A percentile compares a stretch with the other conserved stretches of the same genome.
These are phyloP conservation scores for Polyergus mexicanus DNA, from an alignment of 1,140 invertebrate genomes.

Conservation along the genomic window DNA sequence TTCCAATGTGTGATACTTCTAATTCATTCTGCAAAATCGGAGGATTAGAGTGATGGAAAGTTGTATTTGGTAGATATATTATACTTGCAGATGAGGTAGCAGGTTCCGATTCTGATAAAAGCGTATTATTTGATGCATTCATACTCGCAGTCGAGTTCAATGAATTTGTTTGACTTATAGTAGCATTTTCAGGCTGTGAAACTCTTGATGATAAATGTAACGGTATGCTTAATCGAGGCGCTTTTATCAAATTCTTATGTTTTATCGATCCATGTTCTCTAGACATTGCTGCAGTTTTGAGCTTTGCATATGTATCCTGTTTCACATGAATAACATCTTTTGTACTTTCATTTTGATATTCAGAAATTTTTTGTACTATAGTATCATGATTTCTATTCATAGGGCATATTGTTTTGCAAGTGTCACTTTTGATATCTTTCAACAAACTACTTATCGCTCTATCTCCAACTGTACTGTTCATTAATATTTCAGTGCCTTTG, in stretches of 20 bases:
- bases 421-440: not conserved
- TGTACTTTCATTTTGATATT: slow-evolving; percentile 12
- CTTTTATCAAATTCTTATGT: slow-evolving; percentile 76
- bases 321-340: slow-evolving; percentile 22
- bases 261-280: slow-evolving; percentile 41
- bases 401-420: not conserved
- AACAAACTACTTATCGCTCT: not conserved
- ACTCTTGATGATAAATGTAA: not conserved
- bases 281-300: slow-evolving; percentile 48
- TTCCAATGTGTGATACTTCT: not conserved
- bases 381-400: not conserved
- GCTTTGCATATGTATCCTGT: not conserved
- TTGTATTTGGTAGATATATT: slow-evolving; percentile 37
- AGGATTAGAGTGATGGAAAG: slow-evolving; percentile 16
- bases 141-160: slow-evolving; percentile 29
- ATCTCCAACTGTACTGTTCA: not conserved
- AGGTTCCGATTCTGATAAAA: slow-evolving; percentile 29
- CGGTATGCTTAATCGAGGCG: slow-evolving; percentile 62
- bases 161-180: slow-evolving; percentile 53
- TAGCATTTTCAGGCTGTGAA: slow-evolving; percentile 15
- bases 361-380: slow-evolving; percentile 28
- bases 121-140: slow-evolving; percentile 55
- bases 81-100: slow-evolving; percentile 3
- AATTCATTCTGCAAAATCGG: slow-evolving; percentile 65
- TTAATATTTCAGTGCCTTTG: slow-evolving; percentile 21